Evolutionary conservation across 1,140 invertebrate species (phyloP).

Genomic region (Philaenus spumarius): DNA sequence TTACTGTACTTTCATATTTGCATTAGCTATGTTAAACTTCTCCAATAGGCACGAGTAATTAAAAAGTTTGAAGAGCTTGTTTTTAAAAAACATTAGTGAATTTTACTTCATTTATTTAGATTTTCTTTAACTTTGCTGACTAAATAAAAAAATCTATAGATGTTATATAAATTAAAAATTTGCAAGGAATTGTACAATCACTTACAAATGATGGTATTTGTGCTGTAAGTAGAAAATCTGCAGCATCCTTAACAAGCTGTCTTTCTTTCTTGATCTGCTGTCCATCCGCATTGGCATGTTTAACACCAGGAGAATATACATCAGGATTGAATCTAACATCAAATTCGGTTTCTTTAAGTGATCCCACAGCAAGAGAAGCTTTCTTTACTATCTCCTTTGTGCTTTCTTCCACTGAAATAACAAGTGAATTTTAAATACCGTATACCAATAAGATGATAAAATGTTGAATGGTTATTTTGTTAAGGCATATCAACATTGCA

Average conservation of each 20-base stretch:
- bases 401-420: slow-evolving; percentile 64
- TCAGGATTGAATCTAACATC: slow-evolving; percentile 98
- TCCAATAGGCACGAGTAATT: too few species aligned
- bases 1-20: too few species aligned
- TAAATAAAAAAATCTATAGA: too few species aligned
- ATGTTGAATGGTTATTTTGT: too few species aligned
- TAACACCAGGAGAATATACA: slow-evolving; percentile 90
- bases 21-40: too few species aligned
- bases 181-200: slow-evolving; percentile 30
- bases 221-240: slow-evolving; percentile 85
- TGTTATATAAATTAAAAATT: too few species aligned
- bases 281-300: slow-evolving; percentile 62
- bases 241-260: slow-evolving; percentile 87
- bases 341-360: slow-evolving; percentile 89
- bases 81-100: too few species aligned
- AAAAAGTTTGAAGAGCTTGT: too few species aligned
- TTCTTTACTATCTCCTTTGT: slow-evolving; percentile 84
- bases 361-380: slow-evolving; percentile 84
- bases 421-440: too few species aligned
- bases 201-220: slow-evolving; percentile 93
- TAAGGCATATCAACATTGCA: too few species aligned
- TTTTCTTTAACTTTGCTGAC: too few species aligned
- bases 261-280: slow-evolving; percentile 71
- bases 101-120: too few species aligned
- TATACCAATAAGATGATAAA: neutral